Base-by-base conservation (phyloP, 2,797 vertebrate genomes). In the Carcharodon carcharias region DNA sequence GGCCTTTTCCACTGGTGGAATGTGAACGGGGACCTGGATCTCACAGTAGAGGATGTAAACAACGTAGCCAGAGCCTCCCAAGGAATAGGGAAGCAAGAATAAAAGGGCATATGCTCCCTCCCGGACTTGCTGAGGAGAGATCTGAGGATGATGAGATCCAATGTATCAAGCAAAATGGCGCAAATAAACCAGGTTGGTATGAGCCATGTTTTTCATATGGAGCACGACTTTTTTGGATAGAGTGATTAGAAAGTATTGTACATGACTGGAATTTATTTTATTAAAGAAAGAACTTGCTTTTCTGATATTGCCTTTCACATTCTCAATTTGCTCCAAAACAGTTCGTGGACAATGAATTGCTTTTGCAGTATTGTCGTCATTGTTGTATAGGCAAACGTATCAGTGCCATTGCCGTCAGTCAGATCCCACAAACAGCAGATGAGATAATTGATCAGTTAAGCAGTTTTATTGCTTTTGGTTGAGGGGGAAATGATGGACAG, bases 41-140 rank as follows among this genome's bases (percentile, higher is more conserved):
- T 16, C 98, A 97, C 0, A 97, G 97, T 69, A 98, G 98, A 92
- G 98, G 98, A 16, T 98, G 98, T 97, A 98, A 98, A 96, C 98
- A 98, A 96, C 98, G 98, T 54, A 99, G 98, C 97, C 98, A 98
- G 97, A 99, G 98, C 96, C 98, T 99, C 50, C 98, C 98, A 95
- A 97, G 98, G 88, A 99, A 98, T 97, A 98, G 98, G 82, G 98
- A 99, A n/a, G 97, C 98, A 0, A 97, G 97, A 96, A 98, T 77
- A 23, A 97, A 97, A 97, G 97, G 96, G 12, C 16, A 0, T 0
- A 12, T 95, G 0, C 97, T 96, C 96, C 97, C 98, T 7, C 97
- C 97, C 1, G 98, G 98, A 54, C 97, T 97, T 26, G 85, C 96
- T 0, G 98, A 99, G 69, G 98, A 98, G 96, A 97, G 97, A 35